Evolutionary conservation across 2,113 vertebrate species (phyloP), one percentile per base, ranked within the genome.

Genomic region (Tretioscincus oriximinensis): DNA sequence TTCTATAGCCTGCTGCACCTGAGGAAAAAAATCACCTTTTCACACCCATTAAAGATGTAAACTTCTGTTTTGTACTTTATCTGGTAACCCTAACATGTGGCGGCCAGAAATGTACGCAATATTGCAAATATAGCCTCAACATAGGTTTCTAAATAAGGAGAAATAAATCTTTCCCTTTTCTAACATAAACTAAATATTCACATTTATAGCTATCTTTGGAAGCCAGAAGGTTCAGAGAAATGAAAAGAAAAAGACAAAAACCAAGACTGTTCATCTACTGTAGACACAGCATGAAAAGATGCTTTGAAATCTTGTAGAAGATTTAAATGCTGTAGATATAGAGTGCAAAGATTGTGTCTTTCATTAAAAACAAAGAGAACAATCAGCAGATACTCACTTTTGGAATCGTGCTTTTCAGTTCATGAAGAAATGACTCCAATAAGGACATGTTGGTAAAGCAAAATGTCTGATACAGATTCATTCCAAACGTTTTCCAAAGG

Each of bases 391-490:
- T 18, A 91, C 92, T 78, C 47, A 96, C 95, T 92, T 92, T 91
- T 78, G 87, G 88, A 21, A 95, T 58, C 7, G 92, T 92, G 20
- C 61, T 90, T 81, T 84, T 92, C 83, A 96, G 31, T 90, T 95
- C 94, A 77, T 84, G 90, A 47, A 92, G 84, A 82, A 93, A 87
- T 0, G 94, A 86, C 21, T 94, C 90, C 68, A 95, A 81, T 78
- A 96, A 88, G 0, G 95, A 95, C 0, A 83, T 88, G 67, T 91
- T 58, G 0, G 92, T 94, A 82, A 91, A 81, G 80, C 95, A 96
- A 90, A 96, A 96, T 3, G 81, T 90, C 61, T 84, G 90, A 66
- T 94, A 92, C 86, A 95, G 81, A 0, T 92, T 95, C 88, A 87
- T 90, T 67, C 92, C 92, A 91, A 95, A 83, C 74, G 80, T 91